Percentiles rank a stretch among this genome's conserved stretches.
phyloP scores from a whole-genome alignment of 2,797 vertebrate species.

The Avahi laniger region DNA sequence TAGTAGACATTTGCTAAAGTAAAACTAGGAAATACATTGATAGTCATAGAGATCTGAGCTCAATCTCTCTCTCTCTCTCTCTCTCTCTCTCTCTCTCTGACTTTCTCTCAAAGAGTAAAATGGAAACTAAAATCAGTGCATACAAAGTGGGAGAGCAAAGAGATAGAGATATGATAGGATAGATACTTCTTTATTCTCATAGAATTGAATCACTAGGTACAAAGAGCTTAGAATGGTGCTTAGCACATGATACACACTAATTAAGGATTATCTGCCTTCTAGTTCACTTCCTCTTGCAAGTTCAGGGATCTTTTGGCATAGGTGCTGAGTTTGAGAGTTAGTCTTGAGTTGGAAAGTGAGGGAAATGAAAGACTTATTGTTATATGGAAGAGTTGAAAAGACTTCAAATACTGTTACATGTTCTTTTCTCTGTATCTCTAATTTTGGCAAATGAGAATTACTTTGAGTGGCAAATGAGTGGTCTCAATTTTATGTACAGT shows the following conservation, averaged over 20 bases:
- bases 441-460: conserved; percentile 19
- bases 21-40: neutral
- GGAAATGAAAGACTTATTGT: neutral
- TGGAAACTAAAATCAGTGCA: neutral
- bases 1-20: neutral
- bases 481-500: neutral
- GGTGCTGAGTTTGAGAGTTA: neutral
- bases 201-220: neutral
- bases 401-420: neutral
- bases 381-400: neutral
- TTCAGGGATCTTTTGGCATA: neutral
- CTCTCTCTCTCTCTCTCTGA: neutral
- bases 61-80: neutral
- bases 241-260: neutral
- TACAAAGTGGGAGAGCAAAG: neutral
- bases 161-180: neutral
- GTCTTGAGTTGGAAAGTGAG: conserved; percentile 7
- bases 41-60: neutral
- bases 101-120: neutral
- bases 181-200: neutral
- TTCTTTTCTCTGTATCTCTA: conserved; percentile 11
- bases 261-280: neutral
- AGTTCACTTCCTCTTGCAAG: neutral
- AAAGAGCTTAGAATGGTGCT: neutral
- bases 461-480: neutral